These are phyloP conservation scores for Prunella himalayana DNA, from an alignment of 2,113 vertebrate genomes.

Conservation along the genomic window DNA sequence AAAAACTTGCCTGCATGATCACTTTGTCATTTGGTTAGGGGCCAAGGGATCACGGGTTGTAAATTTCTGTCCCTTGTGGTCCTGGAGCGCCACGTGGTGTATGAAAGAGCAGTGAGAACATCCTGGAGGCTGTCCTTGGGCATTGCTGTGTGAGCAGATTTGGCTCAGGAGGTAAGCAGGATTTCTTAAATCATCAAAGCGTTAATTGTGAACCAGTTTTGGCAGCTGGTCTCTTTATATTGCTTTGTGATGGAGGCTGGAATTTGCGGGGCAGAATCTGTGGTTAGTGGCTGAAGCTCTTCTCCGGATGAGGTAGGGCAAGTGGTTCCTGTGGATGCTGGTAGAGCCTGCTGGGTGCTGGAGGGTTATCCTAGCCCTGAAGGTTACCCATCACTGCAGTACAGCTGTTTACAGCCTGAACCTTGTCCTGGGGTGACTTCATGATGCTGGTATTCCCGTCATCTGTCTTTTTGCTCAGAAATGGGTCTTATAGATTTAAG, in stretches of 20 bases:
- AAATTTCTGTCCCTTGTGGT: background rate
- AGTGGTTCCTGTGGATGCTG: background rate
- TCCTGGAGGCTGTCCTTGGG: background rate
- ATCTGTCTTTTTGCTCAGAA: background rate
- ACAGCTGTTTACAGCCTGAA: background rate
- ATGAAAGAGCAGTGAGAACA: background rate
- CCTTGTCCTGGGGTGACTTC: background rate
- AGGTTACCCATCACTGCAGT: background rate
- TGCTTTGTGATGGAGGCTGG: background rate
- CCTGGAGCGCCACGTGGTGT: background rate
- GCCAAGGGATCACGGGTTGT: background rate
- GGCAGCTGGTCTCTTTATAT: background rate
- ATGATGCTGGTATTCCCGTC: background rate
- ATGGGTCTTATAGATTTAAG: background rate
- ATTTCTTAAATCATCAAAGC: background rate
- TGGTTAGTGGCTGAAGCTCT: background rate
- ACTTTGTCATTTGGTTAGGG: background rate
- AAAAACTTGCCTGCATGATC: background rate
- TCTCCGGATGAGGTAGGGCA: background rate
- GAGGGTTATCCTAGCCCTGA: background rate
- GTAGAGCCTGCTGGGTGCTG: background rate
- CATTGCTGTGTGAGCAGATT: background rate
- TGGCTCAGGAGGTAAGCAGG: background rate
- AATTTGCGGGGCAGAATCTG: background rate
- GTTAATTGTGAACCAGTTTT: background rate